Conservation (phyloP, 2,797 vertebrate species). For the Urophycis tenuis region DNA sequence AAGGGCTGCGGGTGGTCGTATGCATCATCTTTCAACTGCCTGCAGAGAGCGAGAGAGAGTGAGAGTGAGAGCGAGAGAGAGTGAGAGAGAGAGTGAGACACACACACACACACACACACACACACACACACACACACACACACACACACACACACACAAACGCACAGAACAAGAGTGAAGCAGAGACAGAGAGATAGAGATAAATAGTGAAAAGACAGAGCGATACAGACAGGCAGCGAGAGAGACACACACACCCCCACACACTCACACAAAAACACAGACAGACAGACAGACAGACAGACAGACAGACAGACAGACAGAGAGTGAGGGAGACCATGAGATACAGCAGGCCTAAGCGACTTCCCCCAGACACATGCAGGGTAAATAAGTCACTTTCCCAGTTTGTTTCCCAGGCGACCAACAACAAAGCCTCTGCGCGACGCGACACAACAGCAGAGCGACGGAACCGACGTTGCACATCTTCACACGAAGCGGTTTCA, state of each 20-base stretch:
- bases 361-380: background rate
- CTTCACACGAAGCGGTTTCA: background rate
- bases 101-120: background rate
- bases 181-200: no score
- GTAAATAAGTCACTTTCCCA: constrained; percentile 15
- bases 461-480: background rate
- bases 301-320: no score
- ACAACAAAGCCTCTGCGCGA: constrained; percentile 27
- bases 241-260: no score
- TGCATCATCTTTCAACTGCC: constrained; percentile 81
- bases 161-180: no score
- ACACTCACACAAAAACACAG: no score
- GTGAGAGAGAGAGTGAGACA: background rate
- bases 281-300: background rate
- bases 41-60: constrained; percentile 14
- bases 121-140: no score
- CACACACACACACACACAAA: no score
- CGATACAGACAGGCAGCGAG: no score
- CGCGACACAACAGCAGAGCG: background rate
- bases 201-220: no score
- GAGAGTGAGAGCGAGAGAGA: background rate
- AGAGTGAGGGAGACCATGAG: background rate
- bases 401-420: constrained; percentile 39
- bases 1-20: constrained; percentile 68
- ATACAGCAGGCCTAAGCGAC: background rate